Percentiles rank a stretch among this genome's conserved stretches.
These are phyloP conservation scores for Cetoscarus ocellatus DNA, from an alignment of 2,797 vertebrate genomes.

Conservation along the genomic window DNA sequence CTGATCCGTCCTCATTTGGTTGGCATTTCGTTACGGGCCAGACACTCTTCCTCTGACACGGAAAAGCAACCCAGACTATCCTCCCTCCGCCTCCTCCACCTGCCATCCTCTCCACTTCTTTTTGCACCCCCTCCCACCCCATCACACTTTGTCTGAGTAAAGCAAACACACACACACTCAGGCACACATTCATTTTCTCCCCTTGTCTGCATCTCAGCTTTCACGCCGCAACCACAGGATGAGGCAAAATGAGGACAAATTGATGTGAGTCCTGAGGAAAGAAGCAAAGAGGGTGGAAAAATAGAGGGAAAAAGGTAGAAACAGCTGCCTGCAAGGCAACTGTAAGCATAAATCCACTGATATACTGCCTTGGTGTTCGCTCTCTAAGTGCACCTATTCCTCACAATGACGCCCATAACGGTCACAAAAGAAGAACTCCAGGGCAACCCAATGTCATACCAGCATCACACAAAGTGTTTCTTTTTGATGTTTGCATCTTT, in stretches of 20 bases:
- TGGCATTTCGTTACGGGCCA: slow-evolving; percentile 83
- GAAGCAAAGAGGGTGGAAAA: slow-evolving; percentile 34
- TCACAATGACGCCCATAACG: slow-evolving; percentile 59
- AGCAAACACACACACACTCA: slow-evolving; percentile 3
- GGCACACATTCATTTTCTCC: slow-evolving; percentile 27
- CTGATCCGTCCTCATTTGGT: slow-evolving; percentile 88
- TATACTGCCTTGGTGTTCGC: slow-evolving; percentile 51
- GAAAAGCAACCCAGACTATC: slow-evolving; percentile 56
- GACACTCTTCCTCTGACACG: slow-evolving; percentile 69
- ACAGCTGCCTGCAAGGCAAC: slow-evolving; percentile 37
- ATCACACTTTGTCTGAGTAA: slow-evolving; percentile 14
- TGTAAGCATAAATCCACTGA: slow-evolving; percentile 72
- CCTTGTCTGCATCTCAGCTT: slow-evolving; percentile 63
- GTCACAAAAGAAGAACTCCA: slow-evolving; percentile 40
- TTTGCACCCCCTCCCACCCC: slow-evolving; percentile 13
- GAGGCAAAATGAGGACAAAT: slow-evolving; percentile 85
- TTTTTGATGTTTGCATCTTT: slow-evolving; percentile 33
- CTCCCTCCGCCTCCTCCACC: slow-evolving; percentile 24
- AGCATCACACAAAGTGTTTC: slow-evolving; percentile 10
- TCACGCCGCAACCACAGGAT: slow-evolving; percentile 47
- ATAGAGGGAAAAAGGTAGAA: slow-evolving; percentile 32
- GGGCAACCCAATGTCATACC: slow-evolving; percentile 59
- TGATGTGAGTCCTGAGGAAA: slow-evolving; percentile 71
- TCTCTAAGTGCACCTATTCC: slow-evolving; percentile 58
- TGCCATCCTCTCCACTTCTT: slow-evolving; percentile 40